A percentile compares a stretch with the other conserved stretches of the same genome.
phyloP scores from a whole-genome alignment of 2,113 vertebrate species.

The Odocoileus virginianus region DNA sequence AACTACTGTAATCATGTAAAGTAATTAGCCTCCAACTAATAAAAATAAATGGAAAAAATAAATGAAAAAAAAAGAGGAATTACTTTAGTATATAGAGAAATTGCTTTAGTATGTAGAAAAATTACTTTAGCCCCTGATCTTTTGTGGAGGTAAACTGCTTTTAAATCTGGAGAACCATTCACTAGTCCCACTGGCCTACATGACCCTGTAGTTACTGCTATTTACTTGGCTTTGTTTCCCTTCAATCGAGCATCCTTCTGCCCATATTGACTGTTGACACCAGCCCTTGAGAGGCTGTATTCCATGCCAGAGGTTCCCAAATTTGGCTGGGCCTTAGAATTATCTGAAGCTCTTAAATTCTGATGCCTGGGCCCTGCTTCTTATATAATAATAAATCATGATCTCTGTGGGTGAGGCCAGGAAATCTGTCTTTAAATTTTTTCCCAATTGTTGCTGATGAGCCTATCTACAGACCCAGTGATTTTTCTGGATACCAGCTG shows the following conservation, averaged over 20 bases:
- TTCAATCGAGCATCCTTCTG: background rate
- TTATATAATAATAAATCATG: conserved; percentile 4
- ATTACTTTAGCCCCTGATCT: background rate
- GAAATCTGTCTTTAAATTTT: background rate
- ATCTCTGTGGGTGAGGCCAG: conserved; percentile 8
- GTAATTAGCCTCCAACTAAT: too few relatives aligned
- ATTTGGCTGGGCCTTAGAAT: background rate
- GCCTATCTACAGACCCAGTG: background rate
- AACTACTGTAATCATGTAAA: too few relatives aligned
- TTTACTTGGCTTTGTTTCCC: background rate
- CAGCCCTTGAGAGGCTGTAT: background rate
- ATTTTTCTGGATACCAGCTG: background rate
- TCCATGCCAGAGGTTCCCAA: background rate
- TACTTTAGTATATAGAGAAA: background rate
- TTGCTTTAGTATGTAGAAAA: background rate
- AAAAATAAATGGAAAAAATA: too few relatives aligned
- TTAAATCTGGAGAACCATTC: background rate
- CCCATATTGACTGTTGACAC: background rate
- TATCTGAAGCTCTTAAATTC: conserved; percentile 11
- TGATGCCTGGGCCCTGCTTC: background rate
- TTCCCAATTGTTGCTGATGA: background rate
- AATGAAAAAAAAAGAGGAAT: background rate
- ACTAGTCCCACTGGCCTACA: background rate
- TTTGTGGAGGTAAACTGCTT: background rate
- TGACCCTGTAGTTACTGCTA: background rate